These are phyloP conservation scores for Catocala fraxini DNA, from an alignment of 2,888 invertebrate genomes.

Conservation along the genomic window DNA sequence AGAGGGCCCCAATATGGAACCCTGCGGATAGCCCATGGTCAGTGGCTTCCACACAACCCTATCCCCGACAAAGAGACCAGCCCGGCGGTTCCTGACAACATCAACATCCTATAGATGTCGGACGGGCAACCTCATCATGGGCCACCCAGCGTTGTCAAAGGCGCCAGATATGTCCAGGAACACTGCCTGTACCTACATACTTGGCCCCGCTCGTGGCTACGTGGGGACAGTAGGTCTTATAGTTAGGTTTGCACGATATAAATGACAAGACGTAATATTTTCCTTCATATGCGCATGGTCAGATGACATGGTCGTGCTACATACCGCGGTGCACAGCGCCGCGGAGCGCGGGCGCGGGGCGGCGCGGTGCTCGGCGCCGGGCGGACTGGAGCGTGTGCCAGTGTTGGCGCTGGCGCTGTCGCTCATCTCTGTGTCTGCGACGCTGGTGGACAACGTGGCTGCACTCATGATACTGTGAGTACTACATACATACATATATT, in stretches of 20 bases:
- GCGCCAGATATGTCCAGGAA: conserved; percentile 50
- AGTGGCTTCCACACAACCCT: conserved; percentile 24
- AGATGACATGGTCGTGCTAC: conserved; percentile 66
- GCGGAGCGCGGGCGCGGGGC: conserved; percentile 33
- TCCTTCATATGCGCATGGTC: not conserved
- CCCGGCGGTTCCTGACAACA: conserved; percentile 18
- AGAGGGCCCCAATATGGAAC: conserved; percentile 38
- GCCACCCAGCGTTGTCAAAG: conserved; percentile 47
- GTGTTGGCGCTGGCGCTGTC: conserved; percentile 53
- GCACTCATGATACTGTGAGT: conserved; percentile 69
- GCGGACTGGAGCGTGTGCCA: conserved; percentile 12
- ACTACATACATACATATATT: too few relatives aligned
- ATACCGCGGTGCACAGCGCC: conserved; percentile 35
- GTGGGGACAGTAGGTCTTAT: too few relatives aligned
- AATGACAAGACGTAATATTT: too few relatives aligned
- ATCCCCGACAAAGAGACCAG: conserved; percentile 35
- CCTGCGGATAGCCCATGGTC: conserved; percentile 52
- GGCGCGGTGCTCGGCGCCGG: conserved; percentile 25
- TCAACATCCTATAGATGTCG: conserved; percentile 49
- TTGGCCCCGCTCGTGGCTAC: not conserved
- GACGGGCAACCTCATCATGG: conserved; percentile 52
- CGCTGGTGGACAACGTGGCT: conserved; percentile 61
- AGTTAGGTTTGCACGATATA: too few relatives aligned
- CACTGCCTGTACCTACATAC: conserved; percentile 48
- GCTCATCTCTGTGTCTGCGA: conserved; percentile 56